phyloP scores from a whole-genome alignment of 1,140 invertebrate genomes.

The Hyphantria cunea region DNA sequence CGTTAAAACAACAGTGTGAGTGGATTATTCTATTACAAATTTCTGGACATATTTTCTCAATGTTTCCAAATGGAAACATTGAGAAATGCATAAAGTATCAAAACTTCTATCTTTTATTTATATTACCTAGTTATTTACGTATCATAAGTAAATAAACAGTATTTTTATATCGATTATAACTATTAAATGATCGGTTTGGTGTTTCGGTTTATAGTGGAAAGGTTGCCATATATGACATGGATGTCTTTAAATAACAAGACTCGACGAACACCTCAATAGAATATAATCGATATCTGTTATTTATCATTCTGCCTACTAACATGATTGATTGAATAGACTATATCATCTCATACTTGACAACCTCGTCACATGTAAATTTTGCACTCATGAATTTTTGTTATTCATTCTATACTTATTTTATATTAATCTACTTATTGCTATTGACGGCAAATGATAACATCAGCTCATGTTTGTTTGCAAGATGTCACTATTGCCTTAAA shows the following conservation, averaged over 20 bases:
- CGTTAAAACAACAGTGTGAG: constrained; percentile 17
- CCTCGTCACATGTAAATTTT: constrained; percentile 3
- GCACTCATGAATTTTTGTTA: constrained; percentile 26
- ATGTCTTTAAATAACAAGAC: too few relatives aligned
- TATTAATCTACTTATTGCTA: constrained; percentile 15
- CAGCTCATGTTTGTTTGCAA: constrained; percentile 8
- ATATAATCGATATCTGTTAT: too few relatives aligned
- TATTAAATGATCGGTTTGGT: constrained; percentile 23
- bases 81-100: constrained; percentile 51
- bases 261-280: too few relatives aligned
- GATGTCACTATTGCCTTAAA: constrained; percentile 7
- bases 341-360: constrained; percentile 6
- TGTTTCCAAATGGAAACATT: too few relatives aligned
- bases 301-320: too few relatives aligned
- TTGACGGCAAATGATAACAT: constrained; percentile 5
- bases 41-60: constrained; percentile 45
- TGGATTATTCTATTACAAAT: constrained; percentile 29
- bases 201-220: constrained; percentile 3
- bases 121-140: constrained; percentile 50
- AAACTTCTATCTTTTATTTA: constrained; percentile 54
- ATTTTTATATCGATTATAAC: constrained; percentile 16
- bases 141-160: constrained; percentile 25
- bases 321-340: too few relatives aligned
- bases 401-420: constrained; percentile 1
- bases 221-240: not conserved